Conservation (phyloP, 2,113 vertebrate genomes). For the Catagonus wagneri region DNA sequence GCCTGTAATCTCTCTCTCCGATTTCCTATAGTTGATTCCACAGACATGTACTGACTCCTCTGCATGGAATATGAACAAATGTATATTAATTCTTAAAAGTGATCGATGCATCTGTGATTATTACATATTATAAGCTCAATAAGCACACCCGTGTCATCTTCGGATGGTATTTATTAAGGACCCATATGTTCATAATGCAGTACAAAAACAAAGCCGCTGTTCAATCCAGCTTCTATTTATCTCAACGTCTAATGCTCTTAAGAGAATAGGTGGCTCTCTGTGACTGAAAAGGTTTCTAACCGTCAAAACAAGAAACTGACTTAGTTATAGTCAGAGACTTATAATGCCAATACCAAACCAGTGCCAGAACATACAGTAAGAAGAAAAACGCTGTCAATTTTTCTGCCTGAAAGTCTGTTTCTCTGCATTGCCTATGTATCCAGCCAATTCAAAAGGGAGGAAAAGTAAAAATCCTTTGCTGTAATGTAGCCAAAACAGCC, state of each 20-base stretch:
- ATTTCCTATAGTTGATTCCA: not conserved
- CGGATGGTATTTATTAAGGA: constrained; percentile 50
- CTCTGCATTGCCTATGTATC: constrained; percentile 33
- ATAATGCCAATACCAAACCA: constrained; percentile 70
- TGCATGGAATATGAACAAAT: not conserved
- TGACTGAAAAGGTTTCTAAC: constrained; percentile 64
- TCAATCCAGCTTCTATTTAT: not conserved
- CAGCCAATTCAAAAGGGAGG: constrained; percentile 70
- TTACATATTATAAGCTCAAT: not conserved
- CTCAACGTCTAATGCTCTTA: constrained; percentile 44
- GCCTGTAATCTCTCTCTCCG: not conserved
- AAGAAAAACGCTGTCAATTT: constrained; percentile 70
- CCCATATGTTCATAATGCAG: not conserved
- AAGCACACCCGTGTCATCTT: not conserved
- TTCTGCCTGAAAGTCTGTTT: constrained; percentile 68
- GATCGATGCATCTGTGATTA: not conserved
- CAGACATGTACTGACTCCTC: not conserved
- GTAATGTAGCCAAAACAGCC: constrained; percentile 68
- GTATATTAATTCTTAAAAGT: not conserved
- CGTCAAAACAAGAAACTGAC: constrained; percentile 45
- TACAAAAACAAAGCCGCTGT: constrained; percentile 41
- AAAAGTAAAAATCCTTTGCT: constrained; percentile 72
- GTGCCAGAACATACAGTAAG: constrained; percentile 71
- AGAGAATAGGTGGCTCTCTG: not conserved
- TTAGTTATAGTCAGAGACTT: not conserved